phyloP scores from a whole-genome alignment of 2,797 vertebrate genomes.

The Chaetodon trifasciatus region DNA sequence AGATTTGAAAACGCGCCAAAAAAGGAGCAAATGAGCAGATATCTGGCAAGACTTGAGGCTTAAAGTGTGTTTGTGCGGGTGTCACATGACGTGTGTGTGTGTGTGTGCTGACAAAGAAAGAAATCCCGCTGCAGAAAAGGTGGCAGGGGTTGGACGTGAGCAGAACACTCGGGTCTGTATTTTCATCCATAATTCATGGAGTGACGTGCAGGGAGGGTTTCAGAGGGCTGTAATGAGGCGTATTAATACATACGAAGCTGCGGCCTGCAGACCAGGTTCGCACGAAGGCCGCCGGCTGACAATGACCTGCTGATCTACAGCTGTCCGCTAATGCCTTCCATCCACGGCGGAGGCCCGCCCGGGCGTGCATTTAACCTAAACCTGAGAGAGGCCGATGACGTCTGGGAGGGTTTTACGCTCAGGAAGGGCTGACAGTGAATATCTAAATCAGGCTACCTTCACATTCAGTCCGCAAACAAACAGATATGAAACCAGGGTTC shows the following conservation, averaged over 20 bases:
- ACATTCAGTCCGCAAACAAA: not conserved
- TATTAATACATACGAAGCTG: slow-evolving; percentile 48
- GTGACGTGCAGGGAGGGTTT: slow-evolving; percentile 63
- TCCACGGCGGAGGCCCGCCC: not conserved
- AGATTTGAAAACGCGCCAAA: not conserved
- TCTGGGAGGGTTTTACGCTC: slow-evolving; percentile 3
- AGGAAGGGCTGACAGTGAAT: not conserved
- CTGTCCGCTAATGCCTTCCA: slow-evolving; percentile 28
- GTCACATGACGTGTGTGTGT: not conserved
- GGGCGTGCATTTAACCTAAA: not conserved
- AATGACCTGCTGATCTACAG: slow-evolving; percentile 60
- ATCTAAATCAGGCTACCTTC: not conserved
- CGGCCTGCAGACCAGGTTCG: slow-evolving; percentile 36
- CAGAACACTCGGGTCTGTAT: slow-evolving; percentile 47
- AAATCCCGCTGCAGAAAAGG: slow-evolving; percentile 20
- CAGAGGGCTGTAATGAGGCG: slow-evolving; percentile 78
- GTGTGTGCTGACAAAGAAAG: not conserved
- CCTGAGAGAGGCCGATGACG: not conserved
- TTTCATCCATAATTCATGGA: slow-evolving; percentile 76
- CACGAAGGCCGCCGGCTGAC: slow-evolving; percentile 29
- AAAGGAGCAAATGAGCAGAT: slow-evolving; percentile 3
- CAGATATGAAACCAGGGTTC: too few species aligned
- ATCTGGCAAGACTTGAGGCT: not conserved
- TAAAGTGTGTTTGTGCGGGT: slow-evolving; percentile 9
- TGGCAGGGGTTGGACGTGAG: slow-evolving; percentile 31